Base-by-base conservation (phyloP, 2,888 invertebrate species). In the Desoria tigrina region DNA sequence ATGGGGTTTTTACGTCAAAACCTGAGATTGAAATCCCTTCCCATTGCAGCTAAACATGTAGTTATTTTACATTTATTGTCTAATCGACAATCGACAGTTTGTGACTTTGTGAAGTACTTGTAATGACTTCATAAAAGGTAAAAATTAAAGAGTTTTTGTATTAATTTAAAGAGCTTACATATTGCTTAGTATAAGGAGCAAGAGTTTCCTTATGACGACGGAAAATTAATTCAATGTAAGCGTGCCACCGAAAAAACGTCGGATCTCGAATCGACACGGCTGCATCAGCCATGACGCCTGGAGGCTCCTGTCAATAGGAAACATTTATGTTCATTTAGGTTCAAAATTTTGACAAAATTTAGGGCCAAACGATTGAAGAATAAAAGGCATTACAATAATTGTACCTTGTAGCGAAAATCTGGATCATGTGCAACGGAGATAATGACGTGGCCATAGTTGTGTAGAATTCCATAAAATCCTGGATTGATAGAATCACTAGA, bases 371-470 rank as follows among this genome's bases (percentile, higher is more conserved):
- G n/a, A n/a, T n/a, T n/a, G n/a, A n/a, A n/a, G n/a, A 11, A 39
- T 39, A 39, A 39, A 42, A 39, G 39, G n/a, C n/a, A n/a, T n/a
- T n/a, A n/a, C n/a, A n/a, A 11, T 49, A 11, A 9, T 49, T 23
- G 21, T 78, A 88, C 88, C 82, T 88, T 79, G 78, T 88, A 86
- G 65, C 87, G 83, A 78, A 88, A 86, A 79, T 90, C 90, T 0
- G 92, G 91, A 79, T 93, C 92, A 78, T 92, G 92, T 2, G 86
- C 81, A 78, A 86, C 88, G 0, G 89, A 86, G 68, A 92, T 85
- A 78, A 89, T 84, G 3, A 89, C 85, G 77, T 92, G 92, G 0
- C 90, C 91, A 81, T 88, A 84, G 80, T 92, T 92, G 81, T 93
- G 92, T 16, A 55, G 7, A 79, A 90, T 88, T 0, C 92, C 92